Percentiles rank a stretch among this genome's conserved stretches.
Evolutionary conservation across 2,113 vertebrate genomes (phyloP).

Genomic region (Steatornis caripensis): DNA sequence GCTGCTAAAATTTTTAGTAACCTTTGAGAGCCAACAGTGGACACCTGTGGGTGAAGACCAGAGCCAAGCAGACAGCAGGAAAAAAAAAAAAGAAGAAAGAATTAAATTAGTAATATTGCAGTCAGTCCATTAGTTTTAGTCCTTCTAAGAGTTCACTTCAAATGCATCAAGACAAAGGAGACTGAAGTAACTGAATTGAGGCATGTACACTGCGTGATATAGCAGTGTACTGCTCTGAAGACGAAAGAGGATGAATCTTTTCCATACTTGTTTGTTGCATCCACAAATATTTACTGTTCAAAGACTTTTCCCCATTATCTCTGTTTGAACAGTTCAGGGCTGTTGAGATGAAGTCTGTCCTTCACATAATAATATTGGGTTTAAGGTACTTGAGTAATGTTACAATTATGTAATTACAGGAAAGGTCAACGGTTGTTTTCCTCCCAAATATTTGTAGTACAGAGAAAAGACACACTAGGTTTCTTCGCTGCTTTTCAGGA

Average conservation of each 20-base stretch:
- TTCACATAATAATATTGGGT: neutral
- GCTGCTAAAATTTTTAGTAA: constrained; percentile 74
- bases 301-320: neutral
- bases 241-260: neutral
- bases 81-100: constrained; percentile 42
- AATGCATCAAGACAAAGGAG: constrained; percentile 33
- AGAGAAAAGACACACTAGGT: neutral
- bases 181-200: constrained; percentile 60
- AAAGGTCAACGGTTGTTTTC: constrained; percentile 28
- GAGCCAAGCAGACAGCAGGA: constrained; percentile 72
- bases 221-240: neutral
- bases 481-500: neutral
- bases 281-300: constrained; percentile 47
- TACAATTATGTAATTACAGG: neutral
- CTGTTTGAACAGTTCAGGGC: constrained; percentile 14
- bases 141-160: constrained; percentile 47
- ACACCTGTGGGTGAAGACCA: constrained; percentile 65
- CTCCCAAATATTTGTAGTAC: constrained; percentile 33
- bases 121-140: constrained; percentile 53
- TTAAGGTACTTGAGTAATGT: constrained; percentile 2
- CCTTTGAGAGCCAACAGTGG: constrained; percentile 73
- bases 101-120: constrained; percentile 68
- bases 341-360: neutral
- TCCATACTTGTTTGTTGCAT: constrained; percentile 18
- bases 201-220: accelerated